Base-by-base conservation (phyloP, 2,797 vertebrate genomes). In the Enteromius fasciolatus region DNA sequence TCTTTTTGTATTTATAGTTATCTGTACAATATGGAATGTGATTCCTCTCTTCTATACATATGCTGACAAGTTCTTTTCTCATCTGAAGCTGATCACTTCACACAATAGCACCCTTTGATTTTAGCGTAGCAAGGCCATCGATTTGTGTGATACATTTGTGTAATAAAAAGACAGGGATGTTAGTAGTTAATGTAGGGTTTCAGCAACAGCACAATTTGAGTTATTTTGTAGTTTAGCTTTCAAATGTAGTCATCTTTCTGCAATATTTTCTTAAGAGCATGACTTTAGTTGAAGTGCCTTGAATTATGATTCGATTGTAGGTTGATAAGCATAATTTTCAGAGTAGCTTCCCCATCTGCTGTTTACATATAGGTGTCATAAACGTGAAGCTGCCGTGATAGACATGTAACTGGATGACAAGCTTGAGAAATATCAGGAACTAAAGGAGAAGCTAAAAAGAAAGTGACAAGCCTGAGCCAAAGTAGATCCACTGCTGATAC, bases 61-160 rank as follows among this genome's bases (percentile, higher is more conserved):
- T 46, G 17, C 54, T 68, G 64, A 41, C 59, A 31, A 75, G 68
- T 83, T 70, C 15, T 79, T 81, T 81, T 78, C 64, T 79, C 78
- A 83, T 72, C 73, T 57, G 18, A 33, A 75, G 31, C 28, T 75
- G 59, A 81, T 57, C 80, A 44, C 50, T 66, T 39, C 63, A 44
- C 83, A 79, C 74, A 86, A 83, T 68, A 82, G 78, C 74, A 64
- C 11, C 78, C 73, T 86, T 83, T 75, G 78, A 83, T 78, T 83
- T 79, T 61, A 64, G 69, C 28, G 48, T 39, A 68, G 68, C 69
- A 77, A 44, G 20, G 28, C 68, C 74, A 76, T 83, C 76, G 81
- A 83, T 88, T 85, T 83, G 48, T 76, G 39, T 73, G 76, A 77
- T 46, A 63, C 23, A 20, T 57, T 80, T 73, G 33, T 54, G 59